Conservation (phyloP, 2,113 vertebrate species). For the Eidolon helvum region DNA sequence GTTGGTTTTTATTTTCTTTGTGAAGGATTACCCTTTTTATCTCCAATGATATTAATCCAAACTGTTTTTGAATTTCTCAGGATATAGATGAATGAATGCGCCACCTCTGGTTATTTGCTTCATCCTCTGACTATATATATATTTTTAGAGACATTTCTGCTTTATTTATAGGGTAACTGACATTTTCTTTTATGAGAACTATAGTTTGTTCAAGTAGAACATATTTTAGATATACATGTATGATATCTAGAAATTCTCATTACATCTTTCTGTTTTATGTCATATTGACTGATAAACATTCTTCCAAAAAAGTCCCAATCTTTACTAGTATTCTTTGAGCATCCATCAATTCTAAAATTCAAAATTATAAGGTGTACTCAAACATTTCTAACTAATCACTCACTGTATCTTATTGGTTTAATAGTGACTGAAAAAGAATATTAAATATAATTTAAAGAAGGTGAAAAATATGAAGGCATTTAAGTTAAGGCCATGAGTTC, state of each 20-base stretch:
- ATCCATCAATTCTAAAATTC: not conserved
- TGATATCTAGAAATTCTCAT: not conserved
- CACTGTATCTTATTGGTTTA: not conserved
- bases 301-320: not conserved
- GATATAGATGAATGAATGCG: not conserved
- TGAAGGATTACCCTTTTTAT: not conserved
- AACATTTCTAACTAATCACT: not conserved
- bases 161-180: not conserved
- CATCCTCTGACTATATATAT: not conserved
- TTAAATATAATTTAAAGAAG: not conserved
- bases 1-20: not conserved
- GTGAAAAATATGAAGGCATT: not conserved
- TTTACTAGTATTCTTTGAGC: not conserved
- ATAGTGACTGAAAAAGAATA: not conserved
- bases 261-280: not conserved
- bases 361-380: not conserved
- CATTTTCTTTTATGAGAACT: not conserved
- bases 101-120: not conserved
- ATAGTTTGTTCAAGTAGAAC: not conserved
- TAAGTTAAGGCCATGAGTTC: not conserved
- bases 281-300: not conserved
- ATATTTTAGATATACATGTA: not conserved
- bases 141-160: not conserved
- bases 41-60: not conserved
- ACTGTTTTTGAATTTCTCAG: not conserved